Base-by-base conservation (phyloP, 2,797 vertebrate genomes). In the Dicrostonyx torquatus region DNA sequence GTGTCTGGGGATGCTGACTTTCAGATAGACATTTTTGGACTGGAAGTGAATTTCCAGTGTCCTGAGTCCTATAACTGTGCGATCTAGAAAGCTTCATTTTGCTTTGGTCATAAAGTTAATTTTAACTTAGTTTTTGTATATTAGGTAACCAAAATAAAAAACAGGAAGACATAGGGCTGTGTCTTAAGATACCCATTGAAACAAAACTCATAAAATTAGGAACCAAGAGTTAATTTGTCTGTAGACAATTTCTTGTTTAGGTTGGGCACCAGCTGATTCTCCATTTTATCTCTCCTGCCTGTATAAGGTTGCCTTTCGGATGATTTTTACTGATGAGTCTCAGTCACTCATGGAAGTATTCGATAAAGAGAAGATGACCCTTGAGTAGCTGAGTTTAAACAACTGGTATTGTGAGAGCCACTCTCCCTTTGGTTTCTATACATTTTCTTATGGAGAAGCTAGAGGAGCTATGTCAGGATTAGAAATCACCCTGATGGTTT, bases 71-170 rank as follows among this genome's bases (percentile, higher is more conserved):
- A 22, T 70, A 79, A 45, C 37, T 11, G 2, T 50, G 75, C 22
- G 50, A 77, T 43, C 50, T 60, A 45, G 87, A 70, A 66, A 87
- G 31, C 40, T 87, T 91, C 55, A 70, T 40, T 96, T 96, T 90
- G 60, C n/a, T 77, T 94, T 89, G 55, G 31, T 93, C 73, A 70
- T n/a, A 89, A 78, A 84, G 43, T 80, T 84, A 70, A 45, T 91
- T 96, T 96, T 94, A 89, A 24, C 31, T 90, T 93, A 58, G 31
- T 62, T 89, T 89, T 89, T 87, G 84, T 95, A 45, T 4, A 66
- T 91, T 55, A 85, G 29, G 18, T 90, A 50, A 26, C 45, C 50
- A 94, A 82, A 96, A 84, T 76, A 93, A 93, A 90, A 64, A 14
- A 29, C n/a, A 79, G 70, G 84, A 94, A 77, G 55, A 24, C 87